Percentiles rank a stretch among this genome's conserved stretches.
Evolutionary conservation across 2,888 invertebrate species (phyloP).

Genomic region (Tridacna gigas): DNA sequence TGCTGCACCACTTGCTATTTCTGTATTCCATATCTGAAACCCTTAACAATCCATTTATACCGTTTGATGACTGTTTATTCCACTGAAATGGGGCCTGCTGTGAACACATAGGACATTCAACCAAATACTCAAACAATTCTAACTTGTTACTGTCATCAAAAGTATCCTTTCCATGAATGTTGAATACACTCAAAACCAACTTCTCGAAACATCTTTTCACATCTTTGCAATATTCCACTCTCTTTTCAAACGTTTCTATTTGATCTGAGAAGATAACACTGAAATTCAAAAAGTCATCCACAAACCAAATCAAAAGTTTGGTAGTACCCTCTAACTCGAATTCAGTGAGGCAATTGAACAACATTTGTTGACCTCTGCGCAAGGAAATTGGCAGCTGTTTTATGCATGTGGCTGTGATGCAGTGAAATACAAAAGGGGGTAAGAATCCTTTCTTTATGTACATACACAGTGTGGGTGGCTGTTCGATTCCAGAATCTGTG

Average conservation of each 20-base stretch:
- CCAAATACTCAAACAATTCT: neutral
- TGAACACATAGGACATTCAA: conserved; percentile 1
- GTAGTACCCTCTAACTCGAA: neutral
- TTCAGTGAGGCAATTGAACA: conserved; percentile 1
- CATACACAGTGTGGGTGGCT: neutral
- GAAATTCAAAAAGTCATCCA: conserved; percentile 4
- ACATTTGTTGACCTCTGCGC: neutral
- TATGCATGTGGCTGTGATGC: neutral
- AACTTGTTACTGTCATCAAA: neutral
- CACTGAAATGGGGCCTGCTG: neutral
- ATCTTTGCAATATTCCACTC: neutral
- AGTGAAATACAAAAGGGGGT: conserved; percentile 1
- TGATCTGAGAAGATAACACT: neutral
- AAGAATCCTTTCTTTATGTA: conserved; percentile 2
- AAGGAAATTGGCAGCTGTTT: neutral
- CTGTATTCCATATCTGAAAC: neutral
- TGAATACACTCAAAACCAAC: conserved; percentile 1
- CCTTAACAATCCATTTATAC: conserved; percentile 2
- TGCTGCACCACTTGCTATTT: neutral
- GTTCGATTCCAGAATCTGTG: neutral
- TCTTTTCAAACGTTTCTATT: neutral
- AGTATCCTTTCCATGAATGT: neutral
- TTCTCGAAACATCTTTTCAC: neutral
- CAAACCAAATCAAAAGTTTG: neutral
- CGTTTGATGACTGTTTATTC: neutral